Evolutionary conservation across 2,888 invertebrate genomes (phyloP).

Genomic region (Morinoia aosen): DNA sequence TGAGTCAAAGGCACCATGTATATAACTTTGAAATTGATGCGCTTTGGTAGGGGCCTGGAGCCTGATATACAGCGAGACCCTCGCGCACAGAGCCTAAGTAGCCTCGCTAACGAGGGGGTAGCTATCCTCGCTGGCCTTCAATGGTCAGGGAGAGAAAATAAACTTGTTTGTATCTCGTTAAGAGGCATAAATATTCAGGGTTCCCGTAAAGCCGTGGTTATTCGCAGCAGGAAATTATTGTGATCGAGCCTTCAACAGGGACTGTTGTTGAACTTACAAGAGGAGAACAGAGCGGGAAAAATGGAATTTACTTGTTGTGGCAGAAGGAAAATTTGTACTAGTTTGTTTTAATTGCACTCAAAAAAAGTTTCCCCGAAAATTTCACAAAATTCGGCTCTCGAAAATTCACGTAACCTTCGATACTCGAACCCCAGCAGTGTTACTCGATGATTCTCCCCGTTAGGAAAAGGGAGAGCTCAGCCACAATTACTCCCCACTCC

Average conservation of each 20-base stretch:
- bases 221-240: neutral
- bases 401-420: too few relatives aligned
- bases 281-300: neutral
- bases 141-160: neutral
- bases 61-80: neutral
- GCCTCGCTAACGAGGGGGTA: neutral
- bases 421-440: too few relatives aligned
- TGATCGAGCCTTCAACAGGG: neutral
- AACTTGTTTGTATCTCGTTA: neutral
- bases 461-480: too few relatives aligned
- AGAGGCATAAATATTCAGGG: neutral
- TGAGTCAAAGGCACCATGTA: neutral
- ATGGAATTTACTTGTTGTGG: too few relatives aligned
- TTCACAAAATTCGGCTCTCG: too few relatives aligned
- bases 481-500: too few relatives aligned
- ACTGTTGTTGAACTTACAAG: neutral
- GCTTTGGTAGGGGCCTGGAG: neutral
- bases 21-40: slow-evolving; percentile 37
- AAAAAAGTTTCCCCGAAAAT: too few relatives aligned
- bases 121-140: neutral
- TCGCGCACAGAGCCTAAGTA: neutral
- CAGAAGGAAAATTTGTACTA: neutral
- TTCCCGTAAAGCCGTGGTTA: neutral
- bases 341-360: too few relatives aligned
- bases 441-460: too few relatives aligned